These are phyloP conservation scores for Pheosia gnoma DNA, from an alignment of 2,888 invertebrate species.

Conservation along the genomic window DNA sequence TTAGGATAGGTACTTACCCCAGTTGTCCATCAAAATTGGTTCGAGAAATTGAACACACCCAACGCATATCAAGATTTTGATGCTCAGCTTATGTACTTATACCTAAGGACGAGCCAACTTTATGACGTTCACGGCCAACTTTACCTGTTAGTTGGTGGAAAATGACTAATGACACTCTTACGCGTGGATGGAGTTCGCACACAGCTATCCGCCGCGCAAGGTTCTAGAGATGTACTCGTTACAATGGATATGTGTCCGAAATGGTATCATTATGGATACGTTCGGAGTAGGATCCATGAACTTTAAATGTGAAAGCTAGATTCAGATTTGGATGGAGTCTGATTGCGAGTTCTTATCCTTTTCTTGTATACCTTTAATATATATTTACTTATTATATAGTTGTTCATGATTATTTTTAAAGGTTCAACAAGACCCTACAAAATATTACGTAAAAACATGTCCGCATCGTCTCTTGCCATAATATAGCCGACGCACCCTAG, in stretches of 20 bases:
- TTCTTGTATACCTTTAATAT: too few relatives aligned
- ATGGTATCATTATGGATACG: background rate
- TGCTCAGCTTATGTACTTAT: slow-evolving; percentile 11
- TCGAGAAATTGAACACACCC: background rate
- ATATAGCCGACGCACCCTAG: too few relatives aligned
- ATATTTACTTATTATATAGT: too few relatives aligned
- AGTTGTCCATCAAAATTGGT: background rate
- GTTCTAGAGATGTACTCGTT: slow-evolving; percentile 20
- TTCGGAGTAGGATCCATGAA: background rate
- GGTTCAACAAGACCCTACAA: too few relatives aligned
- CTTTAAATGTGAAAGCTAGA: background rate
- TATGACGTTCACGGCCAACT: slow-evolving; percentile 43
- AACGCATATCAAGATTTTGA: slow-evolving; percentile 1
- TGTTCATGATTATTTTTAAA: too few relatives aligned
- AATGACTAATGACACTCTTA: slow-evolving; percentile 48
- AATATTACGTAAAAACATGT: too few relatives aligned
- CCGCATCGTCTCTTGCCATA: too few relatives aligned
- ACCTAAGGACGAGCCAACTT: slow-evolving; percentile 6
- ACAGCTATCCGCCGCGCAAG: slow-evolving; percentile 22
- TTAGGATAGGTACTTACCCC: too few relatives aligned
- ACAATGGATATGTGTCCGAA: slow-evolving; percentile 3
- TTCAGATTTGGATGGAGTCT: background rate
- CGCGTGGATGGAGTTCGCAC: slow-evolving; percentile 38
- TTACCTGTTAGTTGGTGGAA: slow-evolving; percentile 36
- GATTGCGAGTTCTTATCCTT: background rate